These are phyloP conservation scores for Erpobdella octoculata DNA, from an alignment of 2,888 invertebrate genomes.

Conservation along the genomic window DNA sequence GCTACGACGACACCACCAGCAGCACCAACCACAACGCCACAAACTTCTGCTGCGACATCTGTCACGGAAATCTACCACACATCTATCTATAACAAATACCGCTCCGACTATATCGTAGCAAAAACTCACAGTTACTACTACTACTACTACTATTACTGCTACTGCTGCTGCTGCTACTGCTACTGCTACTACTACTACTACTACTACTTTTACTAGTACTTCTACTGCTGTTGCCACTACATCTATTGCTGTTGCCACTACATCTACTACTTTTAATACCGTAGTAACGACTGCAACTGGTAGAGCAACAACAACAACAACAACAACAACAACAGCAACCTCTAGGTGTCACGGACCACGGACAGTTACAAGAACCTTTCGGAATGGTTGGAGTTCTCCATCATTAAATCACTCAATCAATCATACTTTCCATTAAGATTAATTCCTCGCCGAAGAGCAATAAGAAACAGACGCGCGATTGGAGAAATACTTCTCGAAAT, in stretches of 20 bases:
- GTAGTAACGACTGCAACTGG: too few species aligned
- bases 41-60: not conserved
- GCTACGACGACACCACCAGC: not conserved
- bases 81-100: not conserved
- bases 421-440: too few species aligned
- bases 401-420: too few species aligned
- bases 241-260: constrained; percentile 27
- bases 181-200: constrained; percentile 30
- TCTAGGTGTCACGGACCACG: too few species aligned
- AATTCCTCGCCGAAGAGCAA: too few species aligned
- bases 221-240: constrained; percentile 28
- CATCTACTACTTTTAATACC: constrained; percentile 28
- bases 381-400: too few species aligned
- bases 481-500: too few species aligned
- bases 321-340: too few species aligned
- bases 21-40: not conserved
- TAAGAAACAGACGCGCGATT: too few species aligned
- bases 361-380: too few species aligned
- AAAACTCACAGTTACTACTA: constrained; percentile 25
- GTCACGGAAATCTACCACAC: not conserved
- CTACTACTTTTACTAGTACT: constrained; percentile 29
- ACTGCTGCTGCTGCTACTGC: constrained; percentile 23
- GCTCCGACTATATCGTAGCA: too few species aligned
- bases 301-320: too few species aligned
- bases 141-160: constrained; percentile 23